Conservation (phyloP, 64 coral and sea anemone genomes). For the Porites australiensis region DNA sequence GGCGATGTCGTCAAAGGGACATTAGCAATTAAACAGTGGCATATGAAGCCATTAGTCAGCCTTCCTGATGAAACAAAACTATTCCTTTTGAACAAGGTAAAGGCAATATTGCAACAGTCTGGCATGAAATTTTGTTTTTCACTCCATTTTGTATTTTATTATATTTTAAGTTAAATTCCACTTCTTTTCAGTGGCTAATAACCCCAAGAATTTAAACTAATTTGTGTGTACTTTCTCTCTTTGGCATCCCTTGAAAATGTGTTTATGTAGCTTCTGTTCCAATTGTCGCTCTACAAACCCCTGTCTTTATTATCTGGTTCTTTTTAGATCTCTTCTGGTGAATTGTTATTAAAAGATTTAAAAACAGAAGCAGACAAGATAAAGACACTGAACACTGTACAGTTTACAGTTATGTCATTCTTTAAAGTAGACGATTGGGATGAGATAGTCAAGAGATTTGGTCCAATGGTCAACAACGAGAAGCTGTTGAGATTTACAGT, state of each 20-base stretch:
- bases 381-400: not conserved
- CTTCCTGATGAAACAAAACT: not conserved
- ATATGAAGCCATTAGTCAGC: conserved; percentile 2
- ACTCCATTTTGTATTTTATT: not conserved
- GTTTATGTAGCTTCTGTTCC: not conserved
- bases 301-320: not conserved
- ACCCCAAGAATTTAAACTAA: not conserved
- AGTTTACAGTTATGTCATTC: not conserved
- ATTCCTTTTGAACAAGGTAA: not conserved
- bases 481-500: not conserved
- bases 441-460: not conserved
- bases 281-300: not conserved
- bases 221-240: not conserved
- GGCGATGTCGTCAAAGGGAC: not conserved
- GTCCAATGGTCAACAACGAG: not conserved
- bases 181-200: not conserved
- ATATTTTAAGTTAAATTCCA: not conserved
- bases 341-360: not conserved
- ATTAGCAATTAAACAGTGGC: not conserved
- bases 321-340: not conserved
- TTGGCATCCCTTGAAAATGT: not conserved
- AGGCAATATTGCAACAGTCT: not conserved
- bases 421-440: not conserved
- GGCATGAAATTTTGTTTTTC: not conserved
- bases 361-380: not conserved